phyloP scores from a whole-genome alignment of 2,113 vertebrate species.

The Alligator mississippiensis region DNA sequence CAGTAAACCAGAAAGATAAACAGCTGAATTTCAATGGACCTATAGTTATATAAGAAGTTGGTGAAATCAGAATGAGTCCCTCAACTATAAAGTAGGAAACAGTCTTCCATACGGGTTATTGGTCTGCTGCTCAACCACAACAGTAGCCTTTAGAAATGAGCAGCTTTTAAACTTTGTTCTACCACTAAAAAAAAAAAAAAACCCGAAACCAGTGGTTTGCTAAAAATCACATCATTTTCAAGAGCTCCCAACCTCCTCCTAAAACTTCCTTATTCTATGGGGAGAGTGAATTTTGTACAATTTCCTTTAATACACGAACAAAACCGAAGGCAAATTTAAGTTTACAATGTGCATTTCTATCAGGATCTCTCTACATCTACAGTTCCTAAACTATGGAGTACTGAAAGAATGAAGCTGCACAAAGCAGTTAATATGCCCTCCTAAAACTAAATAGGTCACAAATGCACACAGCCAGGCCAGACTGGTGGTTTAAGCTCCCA shows the following conservation, averaged over 20 bases:
- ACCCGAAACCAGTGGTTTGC: not conserved
- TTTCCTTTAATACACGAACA: not conserved
- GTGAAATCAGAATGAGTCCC: not conserved
- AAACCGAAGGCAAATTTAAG: not conserved
- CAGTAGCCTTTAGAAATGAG: not conserved
- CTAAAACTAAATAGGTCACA: slow-evolving; percentile 66
- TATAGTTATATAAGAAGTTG: rapidly evolving
- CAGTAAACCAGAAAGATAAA: not conserved
- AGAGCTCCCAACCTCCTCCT: not conserved
- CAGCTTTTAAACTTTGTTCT: not conserved
- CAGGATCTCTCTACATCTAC: not conserved
- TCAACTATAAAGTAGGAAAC: not conserved
- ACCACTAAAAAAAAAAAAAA: not conserved
- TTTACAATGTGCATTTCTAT: not conserved
- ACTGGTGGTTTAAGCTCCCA: slow-evolving; percentile 3
- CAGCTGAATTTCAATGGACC: not conserved
- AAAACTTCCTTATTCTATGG: not conserved
- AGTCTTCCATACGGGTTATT: not conserved
- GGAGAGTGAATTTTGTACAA: not conserved
- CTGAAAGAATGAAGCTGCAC: not conserved
- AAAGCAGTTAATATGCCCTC: slow-evolving; percentile 1
- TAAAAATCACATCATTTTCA: not conserved
- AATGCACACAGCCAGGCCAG: slow-evolving; percentile 44
- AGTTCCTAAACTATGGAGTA: not conserved
- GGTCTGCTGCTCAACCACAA: not conserved